phyloP scores from a whole-genome alignment of 2,113 vertebrate genomes.

The Zosterops japonicus region DNA sequence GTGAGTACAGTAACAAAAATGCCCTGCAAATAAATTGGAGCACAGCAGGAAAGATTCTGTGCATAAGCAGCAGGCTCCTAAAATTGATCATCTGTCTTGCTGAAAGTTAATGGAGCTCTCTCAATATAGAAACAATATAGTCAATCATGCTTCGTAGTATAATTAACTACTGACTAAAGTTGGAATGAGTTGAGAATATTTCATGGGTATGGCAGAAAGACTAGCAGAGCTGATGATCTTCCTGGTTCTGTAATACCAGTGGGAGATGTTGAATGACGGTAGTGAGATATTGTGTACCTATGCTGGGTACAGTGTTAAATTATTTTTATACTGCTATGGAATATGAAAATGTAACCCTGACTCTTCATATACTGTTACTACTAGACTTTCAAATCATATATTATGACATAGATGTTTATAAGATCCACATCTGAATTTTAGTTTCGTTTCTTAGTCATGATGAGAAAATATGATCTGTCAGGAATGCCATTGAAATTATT shows the following conservation, averaged over 20 bases:
- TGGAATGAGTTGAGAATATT: slow-evolving; percentile 38
- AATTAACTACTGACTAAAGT: slow-evolving; percentile 55
- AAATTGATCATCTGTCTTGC: slow-evolving; percentile 59
- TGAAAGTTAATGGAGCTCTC: slow-evolving; percentile 63
- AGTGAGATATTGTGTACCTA: not conserved
- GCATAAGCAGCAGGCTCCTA: slow-evolving; percentile 47
- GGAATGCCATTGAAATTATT: not conserved
- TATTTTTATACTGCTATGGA: not conserved
- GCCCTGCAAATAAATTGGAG: slow-evolving; percentile 60
- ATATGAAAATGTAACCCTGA: not conserved
- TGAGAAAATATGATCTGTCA: not conserved
- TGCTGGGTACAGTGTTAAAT: not conserved
- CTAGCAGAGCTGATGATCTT: slow-evolving; percentile 8
- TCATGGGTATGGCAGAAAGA: not conserved
- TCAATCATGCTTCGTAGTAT: slow-evolving; percentile 36
- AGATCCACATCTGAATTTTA: not conserved
- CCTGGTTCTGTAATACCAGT: not conserved
- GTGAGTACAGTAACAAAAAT: slow-evolving; percentile 61
- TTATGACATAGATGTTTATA: not conserved
- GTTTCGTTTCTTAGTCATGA: not conserved
- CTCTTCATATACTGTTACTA: not conserved
- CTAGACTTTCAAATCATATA: not conserved
- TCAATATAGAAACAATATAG: slow-evolving; percentile 61
- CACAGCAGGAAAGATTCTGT: slow-evolving; percentile 53
- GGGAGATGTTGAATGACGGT: not conserved